A percentile compares a stretch with the other conserved stretches of the same genome.
phyloP scores from a whole-genome alignment of 2,888 invertebrate species.

The Octodonta nipae region DNA sequence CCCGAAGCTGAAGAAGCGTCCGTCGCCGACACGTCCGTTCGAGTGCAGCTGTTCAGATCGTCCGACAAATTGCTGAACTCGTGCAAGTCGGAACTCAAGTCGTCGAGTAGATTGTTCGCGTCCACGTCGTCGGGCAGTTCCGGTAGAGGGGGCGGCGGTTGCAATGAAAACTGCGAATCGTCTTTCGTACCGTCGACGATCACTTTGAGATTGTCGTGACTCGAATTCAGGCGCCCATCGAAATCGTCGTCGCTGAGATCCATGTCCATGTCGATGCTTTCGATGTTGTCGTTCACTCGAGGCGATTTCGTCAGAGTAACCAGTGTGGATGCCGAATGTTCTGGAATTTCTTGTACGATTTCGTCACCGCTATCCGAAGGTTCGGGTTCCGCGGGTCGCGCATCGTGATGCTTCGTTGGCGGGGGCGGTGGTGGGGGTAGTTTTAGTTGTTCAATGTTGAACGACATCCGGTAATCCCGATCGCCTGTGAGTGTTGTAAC shows the following conservation, averaged over 20 bases:
- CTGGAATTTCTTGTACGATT: slow-evolving; percentile 11
- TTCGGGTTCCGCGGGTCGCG: slow-evolving; percentile 4
- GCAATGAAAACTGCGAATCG: slow-evolving; percentile 12
- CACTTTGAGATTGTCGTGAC: slow-evolving; percentile 13
- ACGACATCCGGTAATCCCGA: slow-evolving; percentile 30
- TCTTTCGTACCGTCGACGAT: slow-evolving; percentile 7
- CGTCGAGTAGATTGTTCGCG: slow-evolving; percentile 30
- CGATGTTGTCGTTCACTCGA: slow-evolving; percentile 48
- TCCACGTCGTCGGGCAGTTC: slow-evolving; percentile 31
- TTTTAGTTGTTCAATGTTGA: slow-evolving; percentile 27
- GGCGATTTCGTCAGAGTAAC: background rate
- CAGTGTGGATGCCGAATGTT: background rate
- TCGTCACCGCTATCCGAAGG: background rate
- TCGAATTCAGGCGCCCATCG: slow-evolving; percentile 7
- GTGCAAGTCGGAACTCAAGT: slow-evolving; percentile 28
- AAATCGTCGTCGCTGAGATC: slow-evolving; percentile 71
- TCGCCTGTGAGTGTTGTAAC: slow-evolving; percentile 15
- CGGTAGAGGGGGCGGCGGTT: slow-evolving; percentile 32
- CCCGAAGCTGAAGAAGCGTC: background rate
- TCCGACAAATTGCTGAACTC: slow-evolving; percentile 19
- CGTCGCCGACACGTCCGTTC: slow-evolving; percentile 2
- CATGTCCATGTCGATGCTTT: slow-evolving; percentile 82
- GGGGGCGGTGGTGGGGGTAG: slow-evolving; percentile 40
- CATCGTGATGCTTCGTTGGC: slow-evolving; percentile 27
- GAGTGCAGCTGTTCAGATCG: slow-evolving; percentile 7